A percentile compares a stretch with the other conserved stretches of the same genome.
These are phyloP conservation scores for Chlamydotis undulata DNA, from an alignment of 2,113 vertebrate genomes.

Conservation along the genomic window DNA sequence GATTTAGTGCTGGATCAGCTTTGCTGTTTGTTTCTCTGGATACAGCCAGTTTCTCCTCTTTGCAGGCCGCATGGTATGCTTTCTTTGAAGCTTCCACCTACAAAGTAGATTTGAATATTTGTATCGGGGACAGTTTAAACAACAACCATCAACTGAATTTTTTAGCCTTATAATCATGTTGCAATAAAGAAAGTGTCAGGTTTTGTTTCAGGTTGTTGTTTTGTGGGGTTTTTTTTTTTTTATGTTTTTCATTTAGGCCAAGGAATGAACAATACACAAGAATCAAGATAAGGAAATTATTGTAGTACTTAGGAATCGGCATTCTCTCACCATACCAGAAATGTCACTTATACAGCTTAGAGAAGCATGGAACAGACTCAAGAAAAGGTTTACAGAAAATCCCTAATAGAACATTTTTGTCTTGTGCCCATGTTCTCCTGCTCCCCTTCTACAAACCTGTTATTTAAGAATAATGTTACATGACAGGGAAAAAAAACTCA, in stretches of 20 bases:
- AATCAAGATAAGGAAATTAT: not conserved
- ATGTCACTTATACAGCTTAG: not conserved
- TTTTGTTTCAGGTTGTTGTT: not conserved
- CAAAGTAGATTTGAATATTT: not conserved
- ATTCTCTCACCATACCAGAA: not conserved
- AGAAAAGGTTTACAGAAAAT: not conserved
- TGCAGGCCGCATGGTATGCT: constrained; percentile 90
- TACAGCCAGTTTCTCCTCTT: constrained; percentile 93
- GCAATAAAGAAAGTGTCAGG: not conserved
- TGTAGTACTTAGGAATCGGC: not conserved
- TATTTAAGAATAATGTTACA: not conserved
- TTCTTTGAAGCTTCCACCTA: constrained; percentile 94
- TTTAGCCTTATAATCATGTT: not conserved
- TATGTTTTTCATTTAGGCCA: not conserved
- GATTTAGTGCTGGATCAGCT: constrained; percentile 89
- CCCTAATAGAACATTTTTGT: not conserved
- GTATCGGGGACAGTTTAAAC: not conserved
- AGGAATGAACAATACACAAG: not conserved
- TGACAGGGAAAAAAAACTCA: not conserved
- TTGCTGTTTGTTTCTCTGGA: constrained; percentile 92
- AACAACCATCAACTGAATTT: not conserved
- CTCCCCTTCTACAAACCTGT: not conserved
- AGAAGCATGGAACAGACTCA: not conserved
- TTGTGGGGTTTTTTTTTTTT: not conserved
- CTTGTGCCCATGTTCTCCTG: not conserved